Evolutionary conservation across 2,113 vertebrate genomes (phyloP), one percentile per base, ranked within the genome.

Genomic region (Aleadryas rufinucha): DNA sequence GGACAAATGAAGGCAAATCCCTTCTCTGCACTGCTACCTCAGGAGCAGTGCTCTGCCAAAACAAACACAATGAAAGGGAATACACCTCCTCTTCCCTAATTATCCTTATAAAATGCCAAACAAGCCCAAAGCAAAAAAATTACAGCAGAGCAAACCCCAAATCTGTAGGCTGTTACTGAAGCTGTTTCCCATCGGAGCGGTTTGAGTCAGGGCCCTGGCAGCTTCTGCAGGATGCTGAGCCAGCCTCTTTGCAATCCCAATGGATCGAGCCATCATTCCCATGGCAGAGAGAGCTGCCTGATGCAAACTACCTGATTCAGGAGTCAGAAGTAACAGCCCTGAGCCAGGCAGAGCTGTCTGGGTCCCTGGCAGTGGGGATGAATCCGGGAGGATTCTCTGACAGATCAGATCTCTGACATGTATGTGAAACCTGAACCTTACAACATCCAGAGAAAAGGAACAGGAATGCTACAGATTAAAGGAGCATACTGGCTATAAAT

Each of bases 121-220:
- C 33, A 20, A 89, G 19, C 30, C 74, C 28, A 56, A 49, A 89
- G 81, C 9, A 41, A 42, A 77, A 57, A 63, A 1, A 41, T 0
- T 7, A 70, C 24, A 53, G 28, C 90, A 7, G 28, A 71, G 70
- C 28, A 64, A 37, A 50, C 10, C 17, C 24, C 27, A 37, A 27
- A 28, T 13, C 33, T 0, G 0, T n/a, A 44, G 66, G 50, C n/a
- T 9, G 11, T 21, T 6, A 9, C 2, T 35, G 65, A 33, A 63
- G 45, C 10, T 42, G 10, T 42, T 85, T 16, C 50, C 60, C 66
- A n/a, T 6, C 1, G 1, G 33, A 64, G 47, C 0, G 0, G 42
- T 44, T 16, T 41, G 68, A 65, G n/a, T 22, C 28, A 11, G 35
- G 30, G 71, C 54, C n/a, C 26, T 2, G 2, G 39, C 1, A 0